phyloP scores from a whole-genome alignment of 2,797 vertebrate species.

The Tauraco hartlaubi region DNA sequence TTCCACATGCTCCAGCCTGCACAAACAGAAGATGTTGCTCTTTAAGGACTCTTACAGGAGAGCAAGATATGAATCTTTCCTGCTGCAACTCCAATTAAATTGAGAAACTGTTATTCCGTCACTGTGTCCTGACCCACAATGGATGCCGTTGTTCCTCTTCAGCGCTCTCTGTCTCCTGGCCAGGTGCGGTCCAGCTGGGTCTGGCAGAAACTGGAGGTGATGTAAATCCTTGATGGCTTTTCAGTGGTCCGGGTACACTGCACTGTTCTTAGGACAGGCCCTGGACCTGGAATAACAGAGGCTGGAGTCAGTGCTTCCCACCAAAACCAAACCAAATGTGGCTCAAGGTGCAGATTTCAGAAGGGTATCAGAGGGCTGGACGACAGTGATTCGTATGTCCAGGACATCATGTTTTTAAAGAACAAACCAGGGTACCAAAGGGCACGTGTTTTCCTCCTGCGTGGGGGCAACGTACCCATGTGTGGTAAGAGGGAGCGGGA shows the following conservation, averaged over 20 bases:
- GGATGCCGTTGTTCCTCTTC: not conserved
- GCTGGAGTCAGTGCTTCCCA: not conserved
- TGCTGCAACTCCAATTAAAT: not conserved
- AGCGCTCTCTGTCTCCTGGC: not conserved
- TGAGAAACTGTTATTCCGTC: not conserved
- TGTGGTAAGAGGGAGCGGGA: not conserved
- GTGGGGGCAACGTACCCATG: not conserved
- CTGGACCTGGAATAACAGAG: not conserved
- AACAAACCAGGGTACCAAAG: not conserved
- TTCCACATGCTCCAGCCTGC: not conserved
- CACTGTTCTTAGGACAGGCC: not conserved
- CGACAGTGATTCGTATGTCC: fast-evolving
- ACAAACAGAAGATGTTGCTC: not conserved
- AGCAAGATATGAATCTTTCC: not conserved
- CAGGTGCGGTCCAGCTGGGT: not conserved
- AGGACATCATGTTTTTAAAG: not conserved
- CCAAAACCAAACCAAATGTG: not conserved
- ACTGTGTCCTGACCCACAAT: not conserved
- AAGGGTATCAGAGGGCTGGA: not conserved
- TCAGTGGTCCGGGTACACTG: not conserved
- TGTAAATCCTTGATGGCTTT: not conserved
- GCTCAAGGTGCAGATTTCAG: not conserved
- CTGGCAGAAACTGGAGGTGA: not conserved
- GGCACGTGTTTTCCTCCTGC: fast-evolving
- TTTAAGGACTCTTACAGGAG: not conserved